A percentile compares a stretch with the other conserved stretches of the same genome.
Evolutionary conservation across 2,113 vertebrate genomes (phyloP).

Genomic region (Puma concolor): DNA sequence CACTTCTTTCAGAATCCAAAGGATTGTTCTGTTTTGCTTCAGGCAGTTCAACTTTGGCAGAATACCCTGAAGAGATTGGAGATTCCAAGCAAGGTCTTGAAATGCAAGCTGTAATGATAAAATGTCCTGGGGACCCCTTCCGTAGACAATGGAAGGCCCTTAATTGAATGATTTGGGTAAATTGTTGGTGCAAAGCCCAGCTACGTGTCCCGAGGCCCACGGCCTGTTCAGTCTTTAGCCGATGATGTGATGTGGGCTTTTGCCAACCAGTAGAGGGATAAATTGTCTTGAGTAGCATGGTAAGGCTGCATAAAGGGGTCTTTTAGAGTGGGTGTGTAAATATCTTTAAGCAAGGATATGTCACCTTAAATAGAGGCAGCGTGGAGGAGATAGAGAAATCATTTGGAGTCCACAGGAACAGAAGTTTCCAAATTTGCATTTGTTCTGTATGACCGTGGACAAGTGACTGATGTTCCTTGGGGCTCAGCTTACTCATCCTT

Average conservation of each 20-base stretch:
- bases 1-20: not conserved
- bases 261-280: not conserved
- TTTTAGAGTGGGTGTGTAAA: not conserved
- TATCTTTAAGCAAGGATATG: not conserved
- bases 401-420: not conserved
- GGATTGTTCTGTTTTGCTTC: not conserved
- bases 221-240: not conserved
- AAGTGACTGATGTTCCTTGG: not conserved
- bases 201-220: not conserved
- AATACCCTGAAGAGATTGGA: not conserved
- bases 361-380: not conserved
- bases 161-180: not conserved
- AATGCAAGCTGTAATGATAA: constrained; percentile 25
- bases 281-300: not conserved
- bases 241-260: not conserved
- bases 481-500: not conserved
- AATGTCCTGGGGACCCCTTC: not conserved
- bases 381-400: not conserved
- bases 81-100: constrained; percentile 25
- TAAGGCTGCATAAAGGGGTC: not conserved
- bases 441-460: not conserved
- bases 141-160: not conserved
- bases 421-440: constrained; percentile 8
- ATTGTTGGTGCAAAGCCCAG: not conserved
- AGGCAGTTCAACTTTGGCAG: constrained; percentile 39